These are phyloP conservation scores for Cecidostiba fungosa DNA, from an alignment of 2,888 invertebrate genomes.

Conservation along the genomic window DNA sequence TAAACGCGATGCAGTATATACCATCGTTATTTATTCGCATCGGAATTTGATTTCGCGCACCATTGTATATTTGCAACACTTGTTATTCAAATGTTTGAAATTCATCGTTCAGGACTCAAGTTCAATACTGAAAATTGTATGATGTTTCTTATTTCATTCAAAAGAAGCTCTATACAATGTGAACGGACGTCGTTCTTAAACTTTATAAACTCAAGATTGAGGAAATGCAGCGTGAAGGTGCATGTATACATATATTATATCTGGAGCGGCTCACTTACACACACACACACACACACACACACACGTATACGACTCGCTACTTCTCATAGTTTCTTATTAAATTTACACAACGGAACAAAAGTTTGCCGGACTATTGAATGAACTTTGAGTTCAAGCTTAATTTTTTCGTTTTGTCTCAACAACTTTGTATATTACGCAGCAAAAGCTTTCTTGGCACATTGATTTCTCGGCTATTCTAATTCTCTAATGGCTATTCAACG, in stretches of 20 bases:
- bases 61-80: background rate
- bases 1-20: background rate
- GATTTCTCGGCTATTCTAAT: too few species aligned
- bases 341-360: background rate
- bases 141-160: slow-evolving; percentile 14
- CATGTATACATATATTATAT: background rate
- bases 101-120: background rate
- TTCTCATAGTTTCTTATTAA: slow-evolving; percentile 21
- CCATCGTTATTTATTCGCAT: too few species aligned
- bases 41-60: too few species aligned
- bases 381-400: background rate
- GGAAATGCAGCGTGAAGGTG: background rate
- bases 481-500: too few species aligned
- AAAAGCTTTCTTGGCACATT: too few species aligned
- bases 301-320: background rate
- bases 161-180: background rate
- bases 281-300: background rate
- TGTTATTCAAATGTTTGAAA: background rate
- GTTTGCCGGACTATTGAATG: background rate
- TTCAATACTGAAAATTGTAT: background rate
- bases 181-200: background rate
- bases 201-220: slow-evolving; percentile 29
- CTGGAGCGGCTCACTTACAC: background rate
- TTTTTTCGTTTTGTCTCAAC: background rate
- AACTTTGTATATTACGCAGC: background rate